Evolutionary conservation across 2,888 invertebrate genomes (phyloP), one percentile per base, ranked within the genome.

Genomic region (Drosophila melanosoma): DNA sequence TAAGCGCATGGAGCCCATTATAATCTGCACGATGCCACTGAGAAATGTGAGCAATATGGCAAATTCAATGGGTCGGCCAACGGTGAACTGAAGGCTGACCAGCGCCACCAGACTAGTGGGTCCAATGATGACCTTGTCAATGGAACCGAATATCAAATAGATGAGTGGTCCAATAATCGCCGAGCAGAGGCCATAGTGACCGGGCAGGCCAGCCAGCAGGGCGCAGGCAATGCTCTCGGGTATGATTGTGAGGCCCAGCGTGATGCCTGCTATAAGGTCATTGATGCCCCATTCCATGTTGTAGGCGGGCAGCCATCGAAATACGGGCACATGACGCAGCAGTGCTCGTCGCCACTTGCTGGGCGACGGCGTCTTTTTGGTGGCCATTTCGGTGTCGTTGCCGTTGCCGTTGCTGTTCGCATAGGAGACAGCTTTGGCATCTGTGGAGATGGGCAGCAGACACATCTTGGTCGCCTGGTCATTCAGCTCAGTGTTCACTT

Each of bases 221-320:
- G 98, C 98, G 92, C 98, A 98, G n/a, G 98, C 98, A 87, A 99
- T 96, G 85, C 97, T 97, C 94, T 98, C 98, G 10, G 98, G 98
- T 82, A 98, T 97, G 92, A 98, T 96, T 20, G 98, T 98, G 49
- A 98, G 94, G 1, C 98, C 98, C 10, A 98, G 95, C 8, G 98
- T 98, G 62, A 98, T 92, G 56, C 98, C 98, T 11, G 98, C 97
- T 79, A 98, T 96, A 54, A 96, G 90, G 93, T 98, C 98, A 15
- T 96, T 96, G 76, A 96, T 93, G 12, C 96, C 95, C 87, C 90
- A 92, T 59, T 91, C 90, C 54, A 90, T 69, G 32, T 92, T 90
- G 65, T 64, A 93, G 3, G 80, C 74, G 15, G 87, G 83, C n/a
- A 93, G 91, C 93, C 93, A 93, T 29, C 86, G 90, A 7, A 88